These are phyloP conservation scores for Heteropelma amictum DNA, from an alignment of 2,888 invertebrate species.

Conservation along the genomic window DNA sequence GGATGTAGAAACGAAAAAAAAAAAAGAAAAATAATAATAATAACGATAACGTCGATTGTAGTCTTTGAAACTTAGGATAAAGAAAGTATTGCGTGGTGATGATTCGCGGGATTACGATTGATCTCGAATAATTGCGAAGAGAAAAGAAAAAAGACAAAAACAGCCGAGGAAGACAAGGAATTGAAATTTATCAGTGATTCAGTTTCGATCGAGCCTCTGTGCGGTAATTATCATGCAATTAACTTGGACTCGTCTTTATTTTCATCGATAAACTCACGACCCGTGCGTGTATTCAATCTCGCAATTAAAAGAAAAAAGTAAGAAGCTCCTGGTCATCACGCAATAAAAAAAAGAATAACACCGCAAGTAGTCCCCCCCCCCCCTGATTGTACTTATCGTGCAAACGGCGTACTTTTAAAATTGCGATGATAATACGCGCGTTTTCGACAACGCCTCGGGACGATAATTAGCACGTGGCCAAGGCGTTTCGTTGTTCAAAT, in stretches of 20 bases:
- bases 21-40: too few relatives aligned
- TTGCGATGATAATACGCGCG: conserved; percentile 24
- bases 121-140: neutral
- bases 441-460: conserved; percentile 20
- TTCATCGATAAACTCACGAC: conserved; percentile 21
- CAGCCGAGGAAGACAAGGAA: conserved; percentile 10
- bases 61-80: conserved; percentile 33
- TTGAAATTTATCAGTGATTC: conserved; percentile 14
- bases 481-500: conserved; percentile 1
- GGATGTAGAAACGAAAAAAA: conserved; percentile 5
- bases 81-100: conserved; percentile 55
- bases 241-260: conserved; percentile 6
- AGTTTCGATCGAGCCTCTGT: conserved; percentile 1
- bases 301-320: conserved; percentile 29
- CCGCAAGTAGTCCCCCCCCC: conserved; percentile 24
- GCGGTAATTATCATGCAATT: conserved; percentile 1
- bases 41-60: conserved; percentile 30
- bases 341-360: conserved; percentile 24
- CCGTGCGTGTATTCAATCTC: conserved; percentile 29
- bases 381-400: conserved; percentile 47
- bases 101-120: conserved; percentile 41
- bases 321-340: conserved; percentile 54
- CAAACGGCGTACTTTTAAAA: conserved; percentile 45
- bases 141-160: neutral
- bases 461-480: conserved; percentile 12